Base-by-base conservation (phyloP, 2,113 vertebrate genomes). In the Aleadryas rufinucha region DNA sequence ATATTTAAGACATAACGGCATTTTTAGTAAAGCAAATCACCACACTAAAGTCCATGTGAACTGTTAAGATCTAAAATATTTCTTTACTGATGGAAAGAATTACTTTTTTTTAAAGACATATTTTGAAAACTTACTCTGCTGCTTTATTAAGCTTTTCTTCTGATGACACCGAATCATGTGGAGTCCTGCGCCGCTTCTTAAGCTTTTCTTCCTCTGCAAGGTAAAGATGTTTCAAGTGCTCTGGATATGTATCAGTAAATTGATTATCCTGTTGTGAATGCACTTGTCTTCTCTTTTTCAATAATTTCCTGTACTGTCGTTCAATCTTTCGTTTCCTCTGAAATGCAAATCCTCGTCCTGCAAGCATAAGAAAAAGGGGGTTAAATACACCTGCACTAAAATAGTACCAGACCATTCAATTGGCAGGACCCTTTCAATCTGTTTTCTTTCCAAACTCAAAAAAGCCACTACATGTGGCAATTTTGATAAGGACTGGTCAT, bases 211-310 rank as follows among this genome's bases (percentile, higher is more conserved):
- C 98, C 92, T 99, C 99, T 1, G 99, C 99, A 83, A 98, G 23
- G 65, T 99, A 99, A 30, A 99, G 99, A 95, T 99, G 99, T 66
- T 97, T 99, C 92, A 99, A 97, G 77, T 99, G 99, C 50, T 99
- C 99, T 13, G 99, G 99, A 37, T 99, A 99, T 41, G 97, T 94
- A 9, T 99, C 98, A 8, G 90, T 96, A 77, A 98, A 99, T 14
- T 97, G 88, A 23, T 94, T 28, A 61, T 94, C 94, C 27, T 91
- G 83, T 2, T 93, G 89, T 0, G 92, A 65, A n/a, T 45, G 87
- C 41, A 50, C 90, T 47, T 97, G 97, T 77, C 76, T 98, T 66
- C 98, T 96, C 74, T 97, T 99, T 59, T 97, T 98, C 23, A 98
- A 12, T 13, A 99, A 95, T 69, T 98, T 99, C 91, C 98, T 99